These are phyloP conservation scores for Onthophagus taurus DNA, from an alignment of 1,140 invertebrate species.

Conservation along the genomic window DNA sequence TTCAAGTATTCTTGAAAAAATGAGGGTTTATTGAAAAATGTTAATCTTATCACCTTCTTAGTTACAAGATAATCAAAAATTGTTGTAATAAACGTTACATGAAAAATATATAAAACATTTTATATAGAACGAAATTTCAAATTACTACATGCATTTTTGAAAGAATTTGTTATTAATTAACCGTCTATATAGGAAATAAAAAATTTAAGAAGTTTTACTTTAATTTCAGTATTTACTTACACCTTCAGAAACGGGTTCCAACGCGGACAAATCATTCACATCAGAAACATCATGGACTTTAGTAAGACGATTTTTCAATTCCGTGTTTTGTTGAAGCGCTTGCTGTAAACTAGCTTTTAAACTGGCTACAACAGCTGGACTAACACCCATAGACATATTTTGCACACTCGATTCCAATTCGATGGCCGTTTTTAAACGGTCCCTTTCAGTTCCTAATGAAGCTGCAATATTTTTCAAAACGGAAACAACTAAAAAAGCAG, in stretches of 20 bases:
- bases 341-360: constrained; percentile 51
- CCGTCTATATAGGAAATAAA: too few relatives aligned
- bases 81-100: too few relatives aligned
- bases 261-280: constrained; percentile 44
- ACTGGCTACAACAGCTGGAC: constrained; percentile 39
- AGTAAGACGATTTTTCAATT: constrained; percentile 53
- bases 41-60: too few relatives aligned
- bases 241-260: constrained; percentile 42
- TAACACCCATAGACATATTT: constrained; percentile 21
- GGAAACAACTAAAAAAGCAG: neutral
- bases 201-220: too few relatives aligned
- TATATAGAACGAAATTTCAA: neutral
- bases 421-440: constrained; percentile 46
- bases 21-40: too few relatives aligned
- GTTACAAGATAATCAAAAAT: too few relatives aligned
- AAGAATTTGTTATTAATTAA: too few relatives aligned
- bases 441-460: constrained; percentile 51
- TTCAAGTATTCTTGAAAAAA: too few relatives aligned
- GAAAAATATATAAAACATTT: too few relatives aligned
- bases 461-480: constrained; percentile 44
- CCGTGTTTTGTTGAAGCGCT: constrained; percentile 63
- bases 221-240: too few relatives aligned
- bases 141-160: neutral
- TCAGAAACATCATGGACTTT: constrained; percentile 58
- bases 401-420: constrained; percentile 40